A percentile compares a stretch with the other conserved stretches of the same genome.
Conservation (phyloP, 2,797 vertebrate genomes). For the Onychomys arenicola region DNA sequence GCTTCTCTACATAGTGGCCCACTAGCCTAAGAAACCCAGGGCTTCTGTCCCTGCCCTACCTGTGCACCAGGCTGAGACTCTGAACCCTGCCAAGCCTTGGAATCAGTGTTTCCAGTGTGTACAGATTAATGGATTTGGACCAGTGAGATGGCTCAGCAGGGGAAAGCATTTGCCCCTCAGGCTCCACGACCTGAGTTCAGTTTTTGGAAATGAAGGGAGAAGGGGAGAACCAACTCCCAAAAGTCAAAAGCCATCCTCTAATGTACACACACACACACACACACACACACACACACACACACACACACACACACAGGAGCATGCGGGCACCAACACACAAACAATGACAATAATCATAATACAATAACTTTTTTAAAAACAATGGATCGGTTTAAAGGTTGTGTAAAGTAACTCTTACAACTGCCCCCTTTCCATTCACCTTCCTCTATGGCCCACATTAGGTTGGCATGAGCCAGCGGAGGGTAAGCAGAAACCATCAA, state of each 20-base stretch:
- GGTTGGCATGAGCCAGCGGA: background rate
- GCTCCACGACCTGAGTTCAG: background rate
- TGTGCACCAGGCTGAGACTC: background rate
- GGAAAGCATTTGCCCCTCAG: background rate
- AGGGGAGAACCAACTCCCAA: background rate
- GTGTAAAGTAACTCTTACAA: background rate
- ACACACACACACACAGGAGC: background rate
- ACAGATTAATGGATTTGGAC: background rate
- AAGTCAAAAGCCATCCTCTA: background rate
- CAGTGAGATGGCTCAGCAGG: background rate
- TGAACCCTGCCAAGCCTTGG: background rate
- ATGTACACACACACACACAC: too few species aligned
- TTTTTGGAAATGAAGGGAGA: background rate
- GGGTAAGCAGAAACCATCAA: background rate
- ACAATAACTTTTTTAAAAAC: background rate
- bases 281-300: too few species aligned
- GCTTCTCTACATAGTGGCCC: too few species aligned
- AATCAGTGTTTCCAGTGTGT: background rate
- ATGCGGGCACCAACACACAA: background rate
- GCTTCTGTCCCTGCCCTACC: background rate
- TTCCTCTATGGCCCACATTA: background rate
- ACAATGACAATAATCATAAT: background rate
- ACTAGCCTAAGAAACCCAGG: rapidly evolving
- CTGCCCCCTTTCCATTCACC: background rate
- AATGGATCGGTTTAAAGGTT: background rate